These are phyloP conservation scores for Antheraea mylitta DNA, from an alignment of 1,140 invertebrate species.

Conservation along the genomic window DNA sequence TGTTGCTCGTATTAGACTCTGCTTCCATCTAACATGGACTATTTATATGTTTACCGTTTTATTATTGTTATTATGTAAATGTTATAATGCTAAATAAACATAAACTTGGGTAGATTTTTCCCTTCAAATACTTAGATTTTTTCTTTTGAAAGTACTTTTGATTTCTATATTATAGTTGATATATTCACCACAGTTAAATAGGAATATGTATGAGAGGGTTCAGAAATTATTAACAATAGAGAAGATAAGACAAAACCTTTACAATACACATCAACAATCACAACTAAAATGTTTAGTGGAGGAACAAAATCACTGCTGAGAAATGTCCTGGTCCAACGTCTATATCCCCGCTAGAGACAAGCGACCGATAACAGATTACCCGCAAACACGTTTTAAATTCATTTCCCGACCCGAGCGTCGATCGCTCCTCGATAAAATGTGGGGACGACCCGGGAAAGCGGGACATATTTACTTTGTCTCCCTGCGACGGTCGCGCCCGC, in stretches of 20 bases:
- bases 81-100: neutral
- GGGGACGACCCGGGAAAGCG: slow-evolving; percentile 64
- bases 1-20: slow-evolving; percentile 65
- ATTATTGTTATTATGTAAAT: slow-evolving; percentile 30
- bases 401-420: slow-evolving; percentile 75
- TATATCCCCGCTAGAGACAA: slow-evolving; percentile 74
- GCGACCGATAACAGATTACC: slow-evolving; percentile 79
- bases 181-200: neutral
- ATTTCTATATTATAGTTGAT: neutral
- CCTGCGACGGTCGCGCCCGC: slow-evolving; percentile 53
- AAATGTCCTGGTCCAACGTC: slow-evolving; percentile 61
- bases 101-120: neutral
- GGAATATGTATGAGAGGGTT: neutral
- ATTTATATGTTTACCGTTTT: slow-evolving; percentile 46
- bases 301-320: slow-evolving; percentile 51
- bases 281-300: slow-evolving; percentile 7
- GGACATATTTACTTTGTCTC: slow-evolving; percentile 78
- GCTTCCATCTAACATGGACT: slow-evolving; percentile 45
- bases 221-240: neutral
- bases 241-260: slow-evolving; percentile 3
- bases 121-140: neutral
- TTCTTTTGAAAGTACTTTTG: neutral
- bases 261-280: slow-evolving; percentile 9
- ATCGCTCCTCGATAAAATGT: slow-evolving; percentile 77
- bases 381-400: slow-evolving; percentile 79